Evolutionary conservation across 2,113 vertebrate species (phyloP), one percentile per base, ranked within the genome.

Genomic region (Petrocephalus microphthalmus): DNA sequence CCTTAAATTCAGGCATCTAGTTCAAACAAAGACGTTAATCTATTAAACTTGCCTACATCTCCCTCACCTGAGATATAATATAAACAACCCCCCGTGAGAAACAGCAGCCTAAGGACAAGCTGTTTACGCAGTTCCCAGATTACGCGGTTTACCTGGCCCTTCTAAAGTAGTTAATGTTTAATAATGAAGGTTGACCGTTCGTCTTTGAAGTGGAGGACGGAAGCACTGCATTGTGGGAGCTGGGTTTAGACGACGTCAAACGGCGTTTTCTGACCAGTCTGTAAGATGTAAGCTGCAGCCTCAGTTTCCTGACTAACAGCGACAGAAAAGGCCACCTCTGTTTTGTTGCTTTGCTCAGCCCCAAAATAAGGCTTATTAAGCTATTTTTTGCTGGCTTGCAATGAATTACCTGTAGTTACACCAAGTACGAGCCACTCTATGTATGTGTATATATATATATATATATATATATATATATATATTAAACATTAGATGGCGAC

Each of bases 111-210:
- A 33, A 11, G 13, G 15, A 56, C 47, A 54, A 8, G 52, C 53
- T 53, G 49, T 54, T 85, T 54, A 85, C 52, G 13, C 22, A 53
- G 45, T 47, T 52, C n/a, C 15, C n/a, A 54, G 29, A 85, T 56
- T 56, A 85, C 8, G 20, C 0, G 5, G 84, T 85, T 54, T 85
- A 17, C 37, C 51, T 17, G 52, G 25, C 29, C 17, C 52, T 49
- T 33, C 25, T 33, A 25, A 53, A 56, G n/a, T 33, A 25, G 84
- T 85, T 85, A 85, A 37, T 85, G 25, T 85, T 85, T 85, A 56
- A 54, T 42, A 85, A 85, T 29, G 51, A 42, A 85, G 22, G n/a
- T 29, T 19, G 51, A 54, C n/a, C 15, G 6, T 53, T 53, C n/a
- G 49, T 37, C 52, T 53, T 47, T 15, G 45, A 54, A 47, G 84